Base-by-base conservation (phyloP, 2,113 vertebrate genomes). In the Riparia riparia region DNA sequence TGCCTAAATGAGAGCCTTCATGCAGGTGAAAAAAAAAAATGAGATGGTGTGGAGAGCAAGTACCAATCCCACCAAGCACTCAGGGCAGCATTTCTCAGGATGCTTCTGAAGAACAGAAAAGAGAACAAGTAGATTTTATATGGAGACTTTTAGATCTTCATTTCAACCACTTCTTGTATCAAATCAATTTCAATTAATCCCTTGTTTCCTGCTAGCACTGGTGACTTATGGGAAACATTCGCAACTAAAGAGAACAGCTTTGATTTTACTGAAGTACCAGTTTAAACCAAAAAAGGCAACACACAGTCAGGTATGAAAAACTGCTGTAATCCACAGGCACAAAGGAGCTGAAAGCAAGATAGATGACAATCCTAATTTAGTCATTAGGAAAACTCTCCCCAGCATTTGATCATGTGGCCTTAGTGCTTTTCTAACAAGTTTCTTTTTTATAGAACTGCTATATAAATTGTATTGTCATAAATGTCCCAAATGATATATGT, bases 271-370 rank as follows among this genome's bases (percentile, higher is more conserved):
- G 41, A 88, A 80, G 74, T 50, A 93, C 14, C 65, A 93, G 50
- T 54, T 88, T 83, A 95, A 90, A 90, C 95, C 90, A 97, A 95
- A 93, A 82, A 97, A 94, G 90, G 90, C 68, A 95, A 88, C 68
- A 80, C 45, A 82, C 3, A 4, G 79, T 82, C 92, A 95, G 88
- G 88, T 96, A 92, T 83, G 79, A 93, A 68, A 96, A 93, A 88
- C 65, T 82, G 58, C 71, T 93, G 85, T 42, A 90, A 86, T 76
- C 45, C 66, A 58, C 70, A 80, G 25, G 45, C 71, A 83, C 74
- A 70, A 51, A 15, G 41, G 64, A 91, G 64, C 60, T 80, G 79
- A 96, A 95, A 88, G 60, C 64, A 95, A 82, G 47, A 78, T 63
- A 82, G 74, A 95, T 1, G 3, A 68, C 66, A 90, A 86, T 66